Conservation (phyloP, 2,113 vertebrate genomes). For the Brachionichthys hirsutus region DNA sequence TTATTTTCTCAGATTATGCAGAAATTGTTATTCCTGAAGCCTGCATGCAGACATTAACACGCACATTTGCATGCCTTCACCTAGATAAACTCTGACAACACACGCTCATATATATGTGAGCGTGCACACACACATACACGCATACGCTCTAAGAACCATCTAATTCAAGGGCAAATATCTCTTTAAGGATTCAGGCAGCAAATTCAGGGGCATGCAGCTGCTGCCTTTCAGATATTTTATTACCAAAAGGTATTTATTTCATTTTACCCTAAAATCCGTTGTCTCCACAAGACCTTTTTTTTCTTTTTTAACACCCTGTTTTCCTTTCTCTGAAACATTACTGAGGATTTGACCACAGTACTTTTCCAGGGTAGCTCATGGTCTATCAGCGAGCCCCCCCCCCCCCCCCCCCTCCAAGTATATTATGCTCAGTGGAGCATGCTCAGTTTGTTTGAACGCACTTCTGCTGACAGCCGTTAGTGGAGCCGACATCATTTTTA, state of each 20-base stretch:
- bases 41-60: constrained; percentile 9
- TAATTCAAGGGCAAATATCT: constrained; percentile 72
- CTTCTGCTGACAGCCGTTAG: constrained; percentile 66
- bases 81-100: constrained; percentile 21
- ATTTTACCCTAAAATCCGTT: constrained; percentile 69
- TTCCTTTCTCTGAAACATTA: constrained; percentile 41
- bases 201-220: constrained; percentile 51
- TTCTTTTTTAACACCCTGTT: constrained; percentile 1
- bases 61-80: constrained; percentile 20
- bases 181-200: constrained; percentile 62
- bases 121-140: constrained; percentile 20
- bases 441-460: constrained; percentile 60
- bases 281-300: constrained; percentile 48
- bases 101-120: constrained; percentile 11
- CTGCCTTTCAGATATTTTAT: constrained; percentile 76
- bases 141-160: constrained; percentile 45
- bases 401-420: constrained; percentile 42
- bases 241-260: constrained; percentile 74
- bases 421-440: constrained; percentile 72
- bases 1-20: constrained; percentile 65
- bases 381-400: constrained; percentile 52
- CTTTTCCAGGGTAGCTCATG: constrained; percentile 55
- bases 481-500: constrained; percentile 45
- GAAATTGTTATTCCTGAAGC: constrained; percentile 60
- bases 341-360: constrained; percentile 57